Evolutionary conservation across 2,797 vertebrate genomes (phyloP).

Genomic region (Oophaga sylvatica): DNA sequence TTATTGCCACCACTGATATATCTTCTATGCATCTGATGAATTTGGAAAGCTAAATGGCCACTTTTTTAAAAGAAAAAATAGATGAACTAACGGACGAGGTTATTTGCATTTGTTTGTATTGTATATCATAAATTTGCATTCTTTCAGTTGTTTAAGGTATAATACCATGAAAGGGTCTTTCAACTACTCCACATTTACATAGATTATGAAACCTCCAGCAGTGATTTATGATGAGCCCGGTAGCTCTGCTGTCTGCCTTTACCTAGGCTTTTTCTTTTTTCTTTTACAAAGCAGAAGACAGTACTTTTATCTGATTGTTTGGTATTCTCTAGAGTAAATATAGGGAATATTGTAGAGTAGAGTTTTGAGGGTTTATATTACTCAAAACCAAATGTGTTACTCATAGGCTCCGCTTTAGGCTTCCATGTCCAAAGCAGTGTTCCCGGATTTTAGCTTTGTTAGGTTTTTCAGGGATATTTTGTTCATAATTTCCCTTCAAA

Average conservation of each 20-base stretch:
- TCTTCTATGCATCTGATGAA: not conserved
- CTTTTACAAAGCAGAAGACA: slow-evolving; percentile 23
- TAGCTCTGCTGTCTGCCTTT: not conserved
- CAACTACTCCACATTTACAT: slow-evolving; percentile 30
- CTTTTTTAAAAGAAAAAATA: not conserved
- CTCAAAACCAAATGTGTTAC: too few species aligned
- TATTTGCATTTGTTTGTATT: slow-evolving; percentile 43
- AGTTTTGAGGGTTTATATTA: not conserved
- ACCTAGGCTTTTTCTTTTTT: slow-evolving; percentile 1
- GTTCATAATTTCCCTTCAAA: not conserved
- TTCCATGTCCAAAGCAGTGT: not conserved
- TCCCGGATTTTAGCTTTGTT: not conserved
- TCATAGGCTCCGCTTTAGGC: not conserved
- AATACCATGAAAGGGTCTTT: slow-evolving; percentile 33
- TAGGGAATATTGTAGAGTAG: not conserved
- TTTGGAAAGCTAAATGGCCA: slow-evolving; percentile 32
- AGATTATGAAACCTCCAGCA: slow-evolving; percentile 25
- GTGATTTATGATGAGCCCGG: slow-evolving; percentile 18
- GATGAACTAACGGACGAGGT: not conserved
- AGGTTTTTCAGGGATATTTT: not conserved
- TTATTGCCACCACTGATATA: not conserved
- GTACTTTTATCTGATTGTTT: not conserved
- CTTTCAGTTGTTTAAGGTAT: slow-evolving; percentile 38
- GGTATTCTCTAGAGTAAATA: not conserved
- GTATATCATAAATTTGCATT: slow-evolving; percentile 29